Evolutionary conservation across 2,888 invertebrate genomes (phyloP).

Genomic region (Desoria tigrina): DNA sequence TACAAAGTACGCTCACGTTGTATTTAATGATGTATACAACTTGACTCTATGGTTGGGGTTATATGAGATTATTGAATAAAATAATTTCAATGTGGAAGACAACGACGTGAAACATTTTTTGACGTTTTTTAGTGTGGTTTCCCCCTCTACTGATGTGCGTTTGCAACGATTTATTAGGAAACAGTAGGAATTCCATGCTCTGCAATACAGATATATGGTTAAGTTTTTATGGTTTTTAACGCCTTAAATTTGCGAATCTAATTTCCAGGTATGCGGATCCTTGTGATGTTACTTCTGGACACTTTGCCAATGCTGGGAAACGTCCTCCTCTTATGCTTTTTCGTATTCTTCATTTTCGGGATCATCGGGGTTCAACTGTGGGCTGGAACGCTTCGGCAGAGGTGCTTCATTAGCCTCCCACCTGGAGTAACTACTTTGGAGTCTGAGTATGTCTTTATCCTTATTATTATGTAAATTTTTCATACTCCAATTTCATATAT

Average conservation of each 20-base stretch:
- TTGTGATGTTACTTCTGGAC: slow-evolving; percentile 97
- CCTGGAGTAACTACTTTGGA: slow-evolving; percentile 70
- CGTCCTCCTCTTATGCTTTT: slow-evolving; percentile 91
- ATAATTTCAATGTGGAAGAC: no score
- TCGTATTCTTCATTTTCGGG: slow-evolving; percentile 99
- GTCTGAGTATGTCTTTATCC: slow-evolving; percentile 66
- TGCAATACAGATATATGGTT: no score
- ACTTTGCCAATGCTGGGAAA: slow-evolving; percentile 99
- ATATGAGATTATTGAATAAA: no score
- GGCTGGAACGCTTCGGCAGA: slow-evolving; percentile 94
- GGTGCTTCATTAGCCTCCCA: slow-evolving; percentile 80
- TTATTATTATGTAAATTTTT: not conserved
- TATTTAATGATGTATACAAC: no score
- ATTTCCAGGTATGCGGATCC: slow-evolving; percentile 95
- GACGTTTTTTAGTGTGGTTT: no score
- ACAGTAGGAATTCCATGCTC: no score
- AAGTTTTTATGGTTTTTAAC: no score
- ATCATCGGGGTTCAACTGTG: slow-evolving; percentile 99
- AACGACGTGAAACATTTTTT: no score
- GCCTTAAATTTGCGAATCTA: not conserved
- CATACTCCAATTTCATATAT: not conserved
- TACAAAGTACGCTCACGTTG: no score
- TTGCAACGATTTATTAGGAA: no score
- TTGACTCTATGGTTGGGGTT: no score
- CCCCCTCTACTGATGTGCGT: no score